Evolutionary conservation across 92 coral and sea anemone genomes (phyloP).

Genomic region (Nematostella vectensis): DNA sequence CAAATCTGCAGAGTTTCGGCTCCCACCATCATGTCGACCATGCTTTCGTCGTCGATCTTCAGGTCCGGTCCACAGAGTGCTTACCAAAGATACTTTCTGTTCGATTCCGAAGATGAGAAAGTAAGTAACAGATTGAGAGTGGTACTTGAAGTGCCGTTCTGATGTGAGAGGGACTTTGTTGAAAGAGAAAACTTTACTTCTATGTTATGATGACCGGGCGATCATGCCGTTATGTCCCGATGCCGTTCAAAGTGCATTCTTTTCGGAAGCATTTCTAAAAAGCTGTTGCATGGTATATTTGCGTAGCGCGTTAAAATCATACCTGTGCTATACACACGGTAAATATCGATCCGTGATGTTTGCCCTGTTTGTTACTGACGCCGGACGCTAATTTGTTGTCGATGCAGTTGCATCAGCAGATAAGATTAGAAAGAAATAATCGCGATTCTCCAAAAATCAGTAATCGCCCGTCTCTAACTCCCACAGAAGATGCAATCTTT

Average conservation of each 20-base stretch:
- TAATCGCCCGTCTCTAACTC: too few relatives aligned
- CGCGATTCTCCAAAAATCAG: too few relatives aligned
- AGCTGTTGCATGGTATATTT: too few relatives aligned
- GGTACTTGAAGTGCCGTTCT: not conserved
- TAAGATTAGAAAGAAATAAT: not conserved
- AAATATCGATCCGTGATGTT: too few relatives aligned
- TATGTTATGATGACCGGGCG: not conserved
- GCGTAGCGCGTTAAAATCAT: too few relatives aligned
- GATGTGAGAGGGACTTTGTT: not conserved
- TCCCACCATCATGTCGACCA: slow-evolving; percentile 51
- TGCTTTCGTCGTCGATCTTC: slow-evolving; percentile 62
- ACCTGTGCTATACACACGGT: too few relatives aligned
- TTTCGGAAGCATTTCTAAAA: too few relatives aligned
- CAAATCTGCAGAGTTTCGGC: slow-evolving; percentile 2
- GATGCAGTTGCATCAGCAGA: not conserved
- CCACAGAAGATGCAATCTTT: too few relatives aligned
- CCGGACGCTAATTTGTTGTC: not conserved
- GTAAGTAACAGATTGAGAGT: slow-evolving; percentile 26
- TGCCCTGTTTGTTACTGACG: not conserved
- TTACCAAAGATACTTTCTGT: slow-evolving; percentile 62
- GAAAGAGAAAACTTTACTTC: not conserved
- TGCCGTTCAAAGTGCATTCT: too few relatives aligned
- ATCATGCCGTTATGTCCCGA: too few relatives aligned
- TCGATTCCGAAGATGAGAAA: slow-evolving; percentile 68
- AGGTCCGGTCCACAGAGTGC: slow-evolving; percentile 55